A percentile compares a stretch with the other conserved stretches of the same genome.
Conservation (phyloP, 2,797 vertebrate species). For the Tragopan temminckii region DNA sequence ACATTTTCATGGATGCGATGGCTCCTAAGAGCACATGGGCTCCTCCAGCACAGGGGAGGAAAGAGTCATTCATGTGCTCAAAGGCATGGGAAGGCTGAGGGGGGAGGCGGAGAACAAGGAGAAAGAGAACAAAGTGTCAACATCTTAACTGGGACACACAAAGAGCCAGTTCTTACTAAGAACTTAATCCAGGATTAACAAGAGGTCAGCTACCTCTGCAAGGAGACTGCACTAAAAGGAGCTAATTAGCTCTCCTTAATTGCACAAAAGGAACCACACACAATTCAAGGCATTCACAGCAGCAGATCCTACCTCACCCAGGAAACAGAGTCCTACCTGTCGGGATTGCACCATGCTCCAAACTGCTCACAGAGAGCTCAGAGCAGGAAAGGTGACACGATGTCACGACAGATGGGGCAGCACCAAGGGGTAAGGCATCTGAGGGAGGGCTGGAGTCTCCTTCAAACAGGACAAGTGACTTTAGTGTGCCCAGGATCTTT, state of each 20-base stretch:
- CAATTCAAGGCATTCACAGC: slow-evolving; percentile 9
- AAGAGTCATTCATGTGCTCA: slow-evolving; percentile 40
- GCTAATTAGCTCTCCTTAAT: slow-evolving; percentile 74
- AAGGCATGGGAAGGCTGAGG: slow-evolving; percentile 27
- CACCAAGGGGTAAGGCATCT: background rate
- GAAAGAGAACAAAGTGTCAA: slow-evolving; percentile 67
- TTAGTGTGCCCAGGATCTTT: fast-evolving
- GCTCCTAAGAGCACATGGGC: background rate
- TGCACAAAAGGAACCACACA: slow-evolving; percentile 34
- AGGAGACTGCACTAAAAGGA: slow-evolving; percentile 70
- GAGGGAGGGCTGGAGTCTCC: background rate
- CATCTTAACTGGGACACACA: slow-evolving; percentile 81
- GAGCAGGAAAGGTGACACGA: background rate
- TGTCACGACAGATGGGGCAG: background rate
- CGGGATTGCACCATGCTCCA: background rate
- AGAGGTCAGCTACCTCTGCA: slow-evolving; percentile 77
- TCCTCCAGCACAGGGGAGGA: background rate
- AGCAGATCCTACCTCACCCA: slow-evolving; percentile 1
- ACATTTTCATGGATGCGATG: background rate
- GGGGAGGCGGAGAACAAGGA: slow-evolving; percentile 32
- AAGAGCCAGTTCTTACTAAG: slow-evolving; percentile 74
- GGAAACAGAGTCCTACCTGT: slow-evolving; percentile 7
- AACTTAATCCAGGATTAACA: slow-evolving; percentile 85
- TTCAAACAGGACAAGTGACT: background rate
- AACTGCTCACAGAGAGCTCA: background rate